Percentiles rank a stretch among this genome's conserved stretches.
Evolutionary conservation across 1,140 invertebrate species (phyloP).

Genomic region (Phymorhynchus buccinoides): DNA sequence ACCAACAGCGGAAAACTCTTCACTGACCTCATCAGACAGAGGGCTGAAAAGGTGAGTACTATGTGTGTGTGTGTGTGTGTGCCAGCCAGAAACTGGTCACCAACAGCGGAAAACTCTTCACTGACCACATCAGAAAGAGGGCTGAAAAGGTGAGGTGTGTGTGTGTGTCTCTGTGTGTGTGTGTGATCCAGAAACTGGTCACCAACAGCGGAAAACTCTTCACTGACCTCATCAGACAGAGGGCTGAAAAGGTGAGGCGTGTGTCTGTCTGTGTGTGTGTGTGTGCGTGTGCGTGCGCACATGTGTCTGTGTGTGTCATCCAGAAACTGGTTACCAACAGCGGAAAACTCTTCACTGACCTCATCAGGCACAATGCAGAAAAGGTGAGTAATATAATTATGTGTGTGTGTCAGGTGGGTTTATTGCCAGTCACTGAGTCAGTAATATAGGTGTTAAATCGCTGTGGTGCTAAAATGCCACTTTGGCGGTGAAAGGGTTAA

Average conservation of each 20-base stretch:
- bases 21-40: constrained; percentile 80
- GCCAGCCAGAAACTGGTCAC: constrained; percentile 80
- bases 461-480: too few species aligned
- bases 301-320: too few species aligned
- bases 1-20: constrained; percentile 82
- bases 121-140: constrained; percentile 80
- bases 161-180: too few species aligned
- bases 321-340: constrained; percentile 82
- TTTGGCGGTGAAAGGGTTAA: too few species aligned
- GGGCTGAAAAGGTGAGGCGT: constrained; percentile 82
- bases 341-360: constrained; percentile 79
- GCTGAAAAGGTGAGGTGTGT: constrained; percentile 81
- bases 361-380: constrained; percentile 84
- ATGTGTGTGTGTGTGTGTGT: not conserved
- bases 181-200: constrained; percentile 80
- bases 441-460: too few species aligned
- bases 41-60: constrained; percentile 81
- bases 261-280: too few species aligned
- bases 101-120: constrained; percentile 81
- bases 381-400: constrained; percentile 69
- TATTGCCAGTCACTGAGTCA: too few species aligned
- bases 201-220: constrained; percentile 82
- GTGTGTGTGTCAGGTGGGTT: too few species aligned
- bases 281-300: too few species aligned
- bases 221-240: constrained; percentile 80